Base-by-base conservation (phyloP, 1,140 invertebrate genomes). In the Heliconius nattereri region DNA sequence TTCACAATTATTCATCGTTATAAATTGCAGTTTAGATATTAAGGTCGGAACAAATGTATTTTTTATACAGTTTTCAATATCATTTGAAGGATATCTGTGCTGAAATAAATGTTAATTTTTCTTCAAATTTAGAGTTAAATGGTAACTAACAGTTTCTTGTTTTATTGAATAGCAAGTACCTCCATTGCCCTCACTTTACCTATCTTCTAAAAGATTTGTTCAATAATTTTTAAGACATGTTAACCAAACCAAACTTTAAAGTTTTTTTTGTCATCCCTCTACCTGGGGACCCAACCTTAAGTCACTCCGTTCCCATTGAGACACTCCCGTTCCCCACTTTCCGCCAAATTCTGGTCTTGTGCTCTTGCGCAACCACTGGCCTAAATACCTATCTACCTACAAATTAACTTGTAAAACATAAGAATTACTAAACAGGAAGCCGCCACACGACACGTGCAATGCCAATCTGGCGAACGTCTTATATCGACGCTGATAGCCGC, bases 401-500 rank as follows among this genome's bases (percentile, higher is more conserved):
- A 57, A n/a, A 57, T 57, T 9, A 57, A 9, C 2, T 52, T 52
- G 20, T 57, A 57, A 7, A 57, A 57, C 20, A 8, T 29, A 66
- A 29, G 60, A 26, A 5, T 66, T 29, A 66, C 23, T 66, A 66
- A 66, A 66, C 60, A 66, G 60, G 60, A 66, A 66, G 23, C 13
- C 9, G 3, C 11, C 8, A 29, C 60, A 13, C 5, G n/a, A 66
- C 75, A 76, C 52, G 60, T 76, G 35, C 35, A 66, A 66, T 70
- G 66, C 23, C 26, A 32, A 26, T 45, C n/a, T 40, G 74, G 16
- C n/a, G 29, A 35, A 26, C 60, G 60, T 60, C 66, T 71, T 66
- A 71, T 29, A 76, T 76, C 75, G 70, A 2, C 23, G 32, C 37
- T 71, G 75, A 76, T 76, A 29, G 75, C 45, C 37, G 23, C 26